Conservation (phyloP, 2,888 invertebrate species). For the Patella depressa region DNA sequence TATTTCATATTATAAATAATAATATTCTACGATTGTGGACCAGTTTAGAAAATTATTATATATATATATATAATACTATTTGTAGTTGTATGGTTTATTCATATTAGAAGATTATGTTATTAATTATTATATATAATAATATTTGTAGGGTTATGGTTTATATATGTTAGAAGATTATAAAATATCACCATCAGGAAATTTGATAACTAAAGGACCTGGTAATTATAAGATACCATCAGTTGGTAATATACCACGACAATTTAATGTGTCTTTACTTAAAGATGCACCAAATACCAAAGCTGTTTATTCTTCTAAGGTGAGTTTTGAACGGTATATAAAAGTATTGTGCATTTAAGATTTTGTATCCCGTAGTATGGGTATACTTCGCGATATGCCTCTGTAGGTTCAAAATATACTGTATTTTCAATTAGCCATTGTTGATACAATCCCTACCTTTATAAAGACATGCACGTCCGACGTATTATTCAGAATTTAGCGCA, state of each 20-base stretch:
- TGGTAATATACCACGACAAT: conserved; percentile 89
- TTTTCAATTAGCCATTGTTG: no score
- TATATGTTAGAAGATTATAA: conserved; percentile 90
- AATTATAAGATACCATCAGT: conserved; percentile 94
- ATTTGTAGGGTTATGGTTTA: conserved; percentile 83
- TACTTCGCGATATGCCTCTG: no score
- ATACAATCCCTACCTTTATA: no score
- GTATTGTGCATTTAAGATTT: no score
- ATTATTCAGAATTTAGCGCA: no score
- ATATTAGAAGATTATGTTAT: no score
- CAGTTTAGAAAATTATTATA: no score
- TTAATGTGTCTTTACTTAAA: conserved; percentile 91
- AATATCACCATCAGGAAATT: conserved; percentile 85
- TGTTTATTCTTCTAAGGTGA: conserved; percentile 91
- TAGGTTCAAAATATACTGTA: no score
- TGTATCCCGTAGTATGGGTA: no score
- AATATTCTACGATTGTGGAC: no score
- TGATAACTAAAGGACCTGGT: conserved; percentile 90
- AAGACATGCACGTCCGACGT: no score
- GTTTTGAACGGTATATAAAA: neutral
- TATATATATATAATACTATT: neutral
- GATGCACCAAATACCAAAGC: conserved; percentile 89
- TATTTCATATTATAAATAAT: no score
- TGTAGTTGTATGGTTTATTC: conserved; percentile 70
- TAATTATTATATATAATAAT: neutral